Evolutionary conservation across 1,140 invertebrate species (phyloP), one percentile per base, ranked within the genome.

Genomic region (Hyphantria cunea): DNA sequence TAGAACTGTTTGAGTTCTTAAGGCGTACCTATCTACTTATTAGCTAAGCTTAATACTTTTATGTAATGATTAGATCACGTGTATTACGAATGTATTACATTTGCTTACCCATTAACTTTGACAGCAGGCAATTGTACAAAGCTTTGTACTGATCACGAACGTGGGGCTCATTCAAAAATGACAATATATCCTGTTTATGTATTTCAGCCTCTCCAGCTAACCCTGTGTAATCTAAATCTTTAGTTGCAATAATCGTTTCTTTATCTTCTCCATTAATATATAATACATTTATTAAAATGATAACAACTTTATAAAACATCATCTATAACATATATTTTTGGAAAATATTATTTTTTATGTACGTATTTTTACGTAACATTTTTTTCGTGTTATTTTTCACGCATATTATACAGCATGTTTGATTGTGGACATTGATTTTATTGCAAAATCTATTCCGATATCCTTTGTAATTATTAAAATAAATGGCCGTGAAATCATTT

Each of bases 181-280:
- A 63, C 0, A 88, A 64, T 39, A 88, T 74, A 25, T 86, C 68
- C 14, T 71, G 11, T 34, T 88, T 88, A 32, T 86, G 68, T 7
- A 10, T 67, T 34, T 88, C 85, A 0, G 82, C 83, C 37, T 88
- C 78, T 6, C 50, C 55, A 0, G 83, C 83, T 10, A 88, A 33
- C 8, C 72, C 68, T 0, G 80, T 64, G 33, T 86, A 88, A 64
- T 88, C 85, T 25, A 86, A 66, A 11, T 73, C 70, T 14, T 47
- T 53, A 0, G 12, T 44, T 6, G 56, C 14, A 2, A 34, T 37
- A 7, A 51, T 60, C 10, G 56, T 12, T 1, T 58, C 54, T 11
- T 45, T 45, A 12, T 48, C 31, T 44, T 51, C 47, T 11, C 48
- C 48, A 39, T 13, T 15, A 15, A 34, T 37, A n/a, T 44, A 4